Conservation (phyloP, 2,113 vertebrate genomes). For the Elephantulus edwardii region DNA sequence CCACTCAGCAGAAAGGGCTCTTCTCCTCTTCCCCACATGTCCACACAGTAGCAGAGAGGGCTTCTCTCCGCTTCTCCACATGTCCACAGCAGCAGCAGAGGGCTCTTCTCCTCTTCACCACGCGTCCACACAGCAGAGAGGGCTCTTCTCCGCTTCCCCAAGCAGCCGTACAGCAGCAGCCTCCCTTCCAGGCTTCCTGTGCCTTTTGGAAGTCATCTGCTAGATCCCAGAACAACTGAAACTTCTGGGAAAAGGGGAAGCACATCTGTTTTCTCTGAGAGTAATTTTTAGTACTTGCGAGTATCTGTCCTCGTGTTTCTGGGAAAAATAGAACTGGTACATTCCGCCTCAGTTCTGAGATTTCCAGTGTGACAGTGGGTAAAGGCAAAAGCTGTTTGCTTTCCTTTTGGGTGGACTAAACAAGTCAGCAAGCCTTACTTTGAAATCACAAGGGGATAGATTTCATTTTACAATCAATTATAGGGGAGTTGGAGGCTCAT, state of each 20-base stretch:
- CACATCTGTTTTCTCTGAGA: constrained; percentile 9
- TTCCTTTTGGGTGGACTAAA: background rate
- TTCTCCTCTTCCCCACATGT: too few relatives aligned
- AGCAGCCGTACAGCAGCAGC: background rate
- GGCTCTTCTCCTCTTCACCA: background rate
- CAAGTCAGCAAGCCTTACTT: background rate
- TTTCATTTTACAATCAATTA: background rate
- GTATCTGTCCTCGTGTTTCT: background rate
- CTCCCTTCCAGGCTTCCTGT: background rate
- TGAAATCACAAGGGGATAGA: background rate
- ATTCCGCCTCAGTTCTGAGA: background rate
- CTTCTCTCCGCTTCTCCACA: too few relatives aligned
- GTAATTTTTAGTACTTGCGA: background rate
- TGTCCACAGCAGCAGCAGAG: background rate
- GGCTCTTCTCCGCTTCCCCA: background rate
- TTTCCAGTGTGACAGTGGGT: background rate
- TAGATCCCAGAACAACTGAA: background rate
- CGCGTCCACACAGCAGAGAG: fast-evolving
- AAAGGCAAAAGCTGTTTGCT: background rate
- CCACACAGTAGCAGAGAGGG: too few relatives aligned
- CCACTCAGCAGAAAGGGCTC: too few relatives aligned
- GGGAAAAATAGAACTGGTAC: background rate
- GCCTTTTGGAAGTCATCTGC: background rate
- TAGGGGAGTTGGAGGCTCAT: background rate
- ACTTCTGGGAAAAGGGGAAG: background rate